Evolutionary conservation across 2,888 invertebrate species (phyloP).

Genomic region (Camponotus fellah): DNA sequence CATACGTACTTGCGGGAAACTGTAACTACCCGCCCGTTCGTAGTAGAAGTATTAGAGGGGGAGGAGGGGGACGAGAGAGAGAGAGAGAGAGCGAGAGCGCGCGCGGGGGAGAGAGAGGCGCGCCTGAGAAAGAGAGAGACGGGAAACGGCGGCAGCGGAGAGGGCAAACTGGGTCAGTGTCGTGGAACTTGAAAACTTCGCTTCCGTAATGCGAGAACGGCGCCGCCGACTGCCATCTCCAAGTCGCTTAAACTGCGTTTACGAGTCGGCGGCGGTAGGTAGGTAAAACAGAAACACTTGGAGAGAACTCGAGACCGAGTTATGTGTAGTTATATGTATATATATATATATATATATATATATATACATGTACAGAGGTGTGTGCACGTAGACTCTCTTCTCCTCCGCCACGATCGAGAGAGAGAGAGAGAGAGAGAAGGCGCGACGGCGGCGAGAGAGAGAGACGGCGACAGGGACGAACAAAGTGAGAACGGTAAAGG

Average conservation of each 20-base stretch:
- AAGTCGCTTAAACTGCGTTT: constrained; percentile 81
- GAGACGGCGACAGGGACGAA: constrained; percentile 29
- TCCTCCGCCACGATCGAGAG: constrained; percentile 3
- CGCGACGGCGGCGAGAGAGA: constrained; percentile 12
- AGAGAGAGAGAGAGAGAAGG: background rate
- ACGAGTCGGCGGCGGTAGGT: constrained; percentile 77
- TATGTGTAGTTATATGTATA: constrained; percentile 69
- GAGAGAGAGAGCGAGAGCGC: constrained; percentile 23
- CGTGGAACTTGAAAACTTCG: constrained; percentile 86
- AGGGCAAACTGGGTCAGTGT: constrained; percentile 85
- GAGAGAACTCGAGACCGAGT: constrained; percentile 73
- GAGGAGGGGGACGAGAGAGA: background rate
- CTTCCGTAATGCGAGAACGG: constrained; percentile 84
- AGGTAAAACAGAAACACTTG: constrained; percentile 80
- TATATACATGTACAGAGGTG: background rate
- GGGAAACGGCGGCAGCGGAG: constrained; percentile 56
- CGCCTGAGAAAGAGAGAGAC: constrained; percentile 33
- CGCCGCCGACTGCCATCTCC: constrained; percentile 75
- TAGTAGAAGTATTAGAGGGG: constrained; percentile 71
- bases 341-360: no score
- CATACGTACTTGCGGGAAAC: constrained; percentile 82
- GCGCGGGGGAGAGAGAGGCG: constrained; percentile 43
- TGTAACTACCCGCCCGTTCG: constrained; percentile 78
- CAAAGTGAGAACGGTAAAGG: background rate
- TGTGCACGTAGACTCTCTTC: constrained; percentile 5